Conservation (phyloP, 2,113 vertebrate species). For the Lepus americanus region DNA sequence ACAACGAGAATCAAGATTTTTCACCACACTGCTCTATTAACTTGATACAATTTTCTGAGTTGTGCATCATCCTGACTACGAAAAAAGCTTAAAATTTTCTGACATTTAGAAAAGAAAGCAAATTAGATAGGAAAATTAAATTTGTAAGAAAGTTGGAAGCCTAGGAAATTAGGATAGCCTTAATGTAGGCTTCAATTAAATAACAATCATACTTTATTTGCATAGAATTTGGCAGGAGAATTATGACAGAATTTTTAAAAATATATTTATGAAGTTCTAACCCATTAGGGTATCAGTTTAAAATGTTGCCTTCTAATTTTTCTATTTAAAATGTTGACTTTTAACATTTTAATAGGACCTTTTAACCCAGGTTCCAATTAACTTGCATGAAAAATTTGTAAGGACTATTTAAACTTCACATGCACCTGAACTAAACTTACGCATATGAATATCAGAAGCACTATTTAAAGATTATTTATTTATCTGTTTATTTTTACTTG, state of each 20-base stretch:
- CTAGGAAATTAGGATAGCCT: not conserved
- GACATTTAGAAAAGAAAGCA: not conserved
- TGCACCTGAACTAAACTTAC: not conserved
- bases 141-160: not conserved
- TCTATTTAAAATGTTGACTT: not conserved
- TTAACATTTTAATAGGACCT: not conserved
- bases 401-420: not conserved
- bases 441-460: not conserved
- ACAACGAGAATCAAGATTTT: not conserved
- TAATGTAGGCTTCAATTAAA: not conserved
- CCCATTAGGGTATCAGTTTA: not conserved
- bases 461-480: not conserved
- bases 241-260: not conserved
- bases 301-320: too few species aligned
- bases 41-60: not conserved
- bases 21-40: not conserved
- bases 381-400: not conserved
- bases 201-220: not conserved
- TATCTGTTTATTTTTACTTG: too few species aligned
- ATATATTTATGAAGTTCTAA: not conserved
- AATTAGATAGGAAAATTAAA: not conserved
- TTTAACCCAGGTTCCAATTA: not conserved
- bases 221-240: not conserved
- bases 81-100: not conserved
- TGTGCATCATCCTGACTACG: not conserved